Evolutionary conservation across 1,140 invertebrate species (phyloP).

Genomic region (Melitaea cinxia): DNA sequence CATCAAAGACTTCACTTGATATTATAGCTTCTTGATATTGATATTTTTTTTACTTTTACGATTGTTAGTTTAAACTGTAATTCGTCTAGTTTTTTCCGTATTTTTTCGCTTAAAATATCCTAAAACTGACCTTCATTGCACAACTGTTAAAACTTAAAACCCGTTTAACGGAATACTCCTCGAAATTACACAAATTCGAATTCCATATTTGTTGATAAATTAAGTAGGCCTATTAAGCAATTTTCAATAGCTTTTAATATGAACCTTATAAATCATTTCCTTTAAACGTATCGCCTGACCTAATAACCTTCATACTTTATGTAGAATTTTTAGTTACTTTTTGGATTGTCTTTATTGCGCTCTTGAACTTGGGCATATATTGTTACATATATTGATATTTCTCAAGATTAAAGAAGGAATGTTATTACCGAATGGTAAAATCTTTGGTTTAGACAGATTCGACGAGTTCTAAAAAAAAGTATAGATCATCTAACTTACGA

Average conservation of each 20-base stretch:
- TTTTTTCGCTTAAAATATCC: too few relatives aligned
- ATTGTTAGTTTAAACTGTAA: too few relatives aligned
- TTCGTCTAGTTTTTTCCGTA: too few relatives aligned
- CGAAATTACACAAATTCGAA: too few relatives aligned
- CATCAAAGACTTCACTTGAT: not conserved
- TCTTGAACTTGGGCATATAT: constrained; percentile 58
- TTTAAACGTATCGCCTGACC: not conserved
- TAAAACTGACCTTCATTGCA: too few relatives aligned
- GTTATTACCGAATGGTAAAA: constrained; percentile 54
- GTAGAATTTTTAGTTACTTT: not conserved
- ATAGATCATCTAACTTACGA: constrained; percentile 62
- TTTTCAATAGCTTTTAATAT: not conserved
- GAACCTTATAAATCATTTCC: not conserved
- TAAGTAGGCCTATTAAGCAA: too few relatives aligned
- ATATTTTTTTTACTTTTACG: too few relatives aligned
- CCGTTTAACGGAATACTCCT: too few relatives aligned
- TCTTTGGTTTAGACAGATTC: constrained; percentile 60
- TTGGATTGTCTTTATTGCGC: constrained; percentile 17
- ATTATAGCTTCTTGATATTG: too few relatives aligned
- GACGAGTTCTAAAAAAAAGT: constrained; percentile 65
- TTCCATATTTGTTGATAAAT: too few relatives aligned
- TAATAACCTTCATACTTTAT: not conserved
- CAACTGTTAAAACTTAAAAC: too few relatives aligned
- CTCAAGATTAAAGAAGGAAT: constrained; percentile 59
- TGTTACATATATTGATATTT: constrained; percentile 36